phyloP scores from a whole-genome alignment of 1,140 invertebrate species.

The Brachionus manjavacas region DNA sequence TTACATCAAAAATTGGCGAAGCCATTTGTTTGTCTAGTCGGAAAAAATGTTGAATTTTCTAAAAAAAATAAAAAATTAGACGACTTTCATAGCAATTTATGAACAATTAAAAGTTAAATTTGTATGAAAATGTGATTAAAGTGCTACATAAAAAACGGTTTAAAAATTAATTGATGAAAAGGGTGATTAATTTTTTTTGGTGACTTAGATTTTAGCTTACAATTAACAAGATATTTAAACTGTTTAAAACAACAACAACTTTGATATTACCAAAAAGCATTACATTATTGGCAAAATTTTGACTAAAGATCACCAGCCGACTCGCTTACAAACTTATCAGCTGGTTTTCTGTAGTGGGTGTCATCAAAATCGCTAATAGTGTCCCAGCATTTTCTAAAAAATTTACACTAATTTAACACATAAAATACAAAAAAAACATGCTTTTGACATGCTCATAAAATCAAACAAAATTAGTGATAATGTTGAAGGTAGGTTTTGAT shows the following conservation, averaged over 20 bases:
- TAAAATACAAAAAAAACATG: background rate
- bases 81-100: background rate
- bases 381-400: constrained; percentile 4
- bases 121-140: background rate
- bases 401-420: background rate
- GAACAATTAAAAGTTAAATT: background rate
- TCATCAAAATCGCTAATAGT: constrained; percentile 5
- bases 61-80: background rate
- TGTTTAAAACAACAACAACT: background rate
- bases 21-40: background rate
- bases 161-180: background rate
- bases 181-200: background rate
- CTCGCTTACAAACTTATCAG: background rate
- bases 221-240: background rate
- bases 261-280: background rate
- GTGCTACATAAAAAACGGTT: background rate
- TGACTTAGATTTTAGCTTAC: background rate
- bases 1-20: background rate
- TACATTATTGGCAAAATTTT: background rate
- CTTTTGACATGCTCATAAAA: background rate
- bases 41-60: background rate
- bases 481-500: background rate
- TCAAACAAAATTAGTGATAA: background rate
- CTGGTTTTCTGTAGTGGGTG: background rate
- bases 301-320: background rate